phyloP scores from a whole-genome alignment of 2,888 invertebrate genomes.

The Dendrolimus houi region DNA sequence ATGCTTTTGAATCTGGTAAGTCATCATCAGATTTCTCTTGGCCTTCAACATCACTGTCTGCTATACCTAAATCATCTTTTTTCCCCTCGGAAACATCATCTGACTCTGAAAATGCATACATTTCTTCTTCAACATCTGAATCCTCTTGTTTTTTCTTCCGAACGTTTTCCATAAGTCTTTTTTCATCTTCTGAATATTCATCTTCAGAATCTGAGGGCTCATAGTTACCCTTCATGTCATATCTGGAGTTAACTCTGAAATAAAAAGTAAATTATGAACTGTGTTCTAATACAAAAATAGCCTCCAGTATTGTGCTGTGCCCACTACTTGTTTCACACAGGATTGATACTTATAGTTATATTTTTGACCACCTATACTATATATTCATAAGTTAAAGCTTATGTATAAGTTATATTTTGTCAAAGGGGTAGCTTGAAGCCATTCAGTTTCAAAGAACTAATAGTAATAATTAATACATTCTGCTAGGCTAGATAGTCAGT shows the following conservation, averaged over 20 bases:
- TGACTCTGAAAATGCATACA: conserved; percentile 77
- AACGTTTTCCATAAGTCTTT: conserved; percentile 76
- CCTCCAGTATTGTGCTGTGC: too few relatives aligned
- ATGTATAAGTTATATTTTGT: too few relatives aligned
- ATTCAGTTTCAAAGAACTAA: too few relatives aligned
- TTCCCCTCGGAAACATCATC: conserved; percentile 61
- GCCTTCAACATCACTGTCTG: conserved; percentile 87
- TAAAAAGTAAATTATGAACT: conserved; percentile 4
- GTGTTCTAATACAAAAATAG: too few relatives aligned
- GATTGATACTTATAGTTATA: too few relatives aligned
- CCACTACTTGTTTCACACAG: too few relatives aligned
- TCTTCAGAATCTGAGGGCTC: conserved; percentile 83
- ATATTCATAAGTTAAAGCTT: too few relatives aligned
- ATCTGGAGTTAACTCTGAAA: conserved; percentile 57
- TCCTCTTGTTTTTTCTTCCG: conserved; percentile 65
- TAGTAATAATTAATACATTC: too few relatives aligned
- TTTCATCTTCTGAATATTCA: conserved; percentile 82
- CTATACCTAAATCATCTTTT: conserved; percentile 64
- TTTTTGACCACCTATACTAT: too few relatives aligned
- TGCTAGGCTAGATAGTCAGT: too few relatives aligned
- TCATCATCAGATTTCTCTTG: conserved; percentile 81
- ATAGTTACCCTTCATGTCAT: conserved; percentile 72
- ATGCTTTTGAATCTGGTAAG: conserved; percentile 88
- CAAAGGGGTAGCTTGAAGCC: too few relatives aligned
- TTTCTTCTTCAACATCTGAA: conserved; percentile 78